phyloP scores from a whole-genome alignment of 2,888 invertebrate species.

The Physocephala rufipes region DNA sequence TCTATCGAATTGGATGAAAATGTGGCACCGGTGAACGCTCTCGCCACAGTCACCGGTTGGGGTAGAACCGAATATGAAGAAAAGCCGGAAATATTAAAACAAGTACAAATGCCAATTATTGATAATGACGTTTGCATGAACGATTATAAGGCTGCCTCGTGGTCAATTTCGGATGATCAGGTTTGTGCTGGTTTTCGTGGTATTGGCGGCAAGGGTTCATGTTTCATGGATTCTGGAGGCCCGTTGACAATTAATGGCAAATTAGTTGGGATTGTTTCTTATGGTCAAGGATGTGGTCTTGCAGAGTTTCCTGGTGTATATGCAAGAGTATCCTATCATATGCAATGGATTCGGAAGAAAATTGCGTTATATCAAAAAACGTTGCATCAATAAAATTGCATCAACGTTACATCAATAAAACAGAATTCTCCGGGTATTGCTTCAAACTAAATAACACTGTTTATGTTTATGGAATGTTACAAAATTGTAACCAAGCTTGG shows the following conservation, averaged over 20 bases:
- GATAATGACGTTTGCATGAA: slow-evolving; percentile 48
- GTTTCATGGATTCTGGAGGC: slow-evolving; percentile 58
- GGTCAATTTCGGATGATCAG: slow-evolving; percentile 43
- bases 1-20: too few relatives aligned
- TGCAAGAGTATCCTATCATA: slow-evolving; percentile 48
- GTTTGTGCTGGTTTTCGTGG: slow-evolving; percentile 49
- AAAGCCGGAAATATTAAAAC: too few relatives aligned
- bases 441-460: too few relatives aligned
- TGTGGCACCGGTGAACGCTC: too few relatives aligned
- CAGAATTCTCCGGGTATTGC: too few relatives aligned
- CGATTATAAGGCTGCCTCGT: slow-evolving; percentile 46
- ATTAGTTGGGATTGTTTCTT: slow-evolving; percentile 56
- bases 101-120: slow-evolving; percentile 52
- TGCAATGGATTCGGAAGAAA: slow-evolving; percentile 45
- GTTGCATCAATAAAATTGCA: too few relatives aligned
- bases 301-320: slow-evolving; percentile 54
- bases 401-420: too few relatives aligned
- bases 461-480: too few relatives aligned
- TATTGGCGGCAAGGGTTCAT: slow-evolving; percentile 49
- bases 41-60: too few relatives aligned
- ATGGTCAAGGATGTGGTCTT: slow-evolving; percentile 52
- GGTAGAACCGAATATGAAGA: too few relatives aligned
- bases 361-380: neutral
- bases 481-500: too few relatives aligned
- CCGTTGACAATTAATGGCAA: slow-evolving; percentile 48